Evolutionary conservation across 2,113 vertebrate species (phyloP), one percentile per base, ranked within the genome.

Genomic region (Anseranas semipalmata): DNA sequence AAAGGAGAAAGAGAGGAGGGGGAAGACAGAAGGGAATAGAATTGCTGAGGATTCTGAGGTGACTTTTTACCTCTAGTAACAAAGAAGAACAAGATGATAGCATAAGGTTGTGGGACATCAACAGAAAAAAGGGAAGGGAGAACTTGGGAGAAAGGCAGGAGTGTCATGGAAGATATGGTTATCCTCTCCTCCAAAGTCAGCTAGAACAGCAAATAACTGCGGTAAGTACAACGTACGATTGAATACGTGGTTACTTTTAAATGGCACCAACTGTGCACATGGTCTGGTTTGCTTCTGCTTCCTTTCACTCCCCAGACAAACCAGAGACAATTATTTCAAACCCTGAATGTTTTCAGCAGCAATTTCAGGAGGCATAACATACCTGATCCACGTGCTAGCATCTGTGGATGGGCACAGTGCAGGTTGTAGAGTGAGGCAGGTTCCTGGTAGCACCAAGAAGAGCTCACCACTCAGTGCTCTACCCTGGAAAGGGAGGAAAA

Each of bases 291-390:
- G n/a, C 32, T 85, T 37, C 65, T 83, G 70, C 30, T 18, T 15
- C 58, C 12, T 68, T 58, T 93, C 48, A 20, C 59, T 87, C 53
- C 37, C 4, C 3, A 48, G 35, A 60, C 39, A 85, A 87, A 55
- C 6, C 52, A 59, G 32, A 58, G 20, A 9, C 17, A 52, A 45
- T 13, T 25, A n/a, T 46, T 82, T 55, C 37, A 87, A 50, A 60
- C 35, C 18, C 53, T 1, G 2, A 48, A 17, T 20, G 52, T 15
- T 70, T 56, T 24, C 59, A 30, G 52, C 21, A 10, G 50, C 60
- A 17, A 2, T 27, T 53, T 22, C 6, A 4, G 55, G 70, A 65
- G 9, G 21, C 5, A 12, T 24, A 18, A 5, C 0, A 2, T 17
- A 16, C 39, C 75, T 0, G 2, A 33, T 37, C 30, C 50, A 39